Evolutionary conservation across 2,888 invertebrate genomes (phyloP), one percentile per base, ranked within the genome.

Genomic region (Orthosia gothica): DNA sequence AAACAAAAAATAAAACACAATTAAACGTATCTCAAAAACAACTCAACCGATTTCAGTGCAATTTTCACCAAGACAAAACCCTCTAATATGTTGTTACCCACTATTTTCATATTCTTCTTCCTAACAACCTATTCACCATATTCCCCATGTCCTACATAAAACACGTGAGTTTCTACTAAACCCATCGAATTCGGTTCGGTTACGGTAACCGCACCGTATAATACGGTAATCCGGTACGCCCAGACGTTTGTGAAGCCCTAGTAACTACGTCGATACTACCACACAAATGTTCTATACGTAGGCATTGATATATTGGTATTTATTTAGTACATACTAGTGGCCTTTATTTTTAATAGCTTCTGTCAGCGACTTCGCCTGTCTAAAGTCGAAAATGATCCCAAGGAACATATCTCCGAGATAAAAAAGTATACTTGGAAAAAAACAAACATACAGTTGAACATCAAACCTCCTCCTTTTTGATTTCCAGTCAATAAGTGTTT

Each of bases 161-260:
- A 76, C 49, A 77, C 45, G 57, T 55, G n/a, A 20, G 45, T 26
- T 47, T 13, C 0, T 16, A 13, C 13, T 40, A 69, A 69, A 82
- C 76, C 49, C 47, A 71, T 72, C 64, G 40, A 85, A 81, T 85
- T 85, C 68, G 86, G 86, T 81, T 52, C 47, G 11, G 61, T 65
- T 65, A 69, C 65, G 40, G 69, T 77, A 70, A 79, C 80, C 82
- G 13, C 74, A 77, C 55, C 4, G 32, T 70, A 70, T 81, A 76
- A 83, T 63, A 54, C 69, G 23, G 13, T 86, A 85, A 85, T 85
- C 86, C 86, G 49, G 11, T 15, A 12, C 18, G 47, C 40, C 58
- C 32, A 85, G 86, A 85, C 83, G 74, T 70, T 55, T 75, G 67
- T 45, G 85, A 81, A 85, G 85, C 87, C 87, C 0, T 82, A 87